These are phyloP conservation scores for Hystrix cristata DNA, from an alignment of 2,113 vertebrate genomes.

Conservation along the genomic window DNA sequence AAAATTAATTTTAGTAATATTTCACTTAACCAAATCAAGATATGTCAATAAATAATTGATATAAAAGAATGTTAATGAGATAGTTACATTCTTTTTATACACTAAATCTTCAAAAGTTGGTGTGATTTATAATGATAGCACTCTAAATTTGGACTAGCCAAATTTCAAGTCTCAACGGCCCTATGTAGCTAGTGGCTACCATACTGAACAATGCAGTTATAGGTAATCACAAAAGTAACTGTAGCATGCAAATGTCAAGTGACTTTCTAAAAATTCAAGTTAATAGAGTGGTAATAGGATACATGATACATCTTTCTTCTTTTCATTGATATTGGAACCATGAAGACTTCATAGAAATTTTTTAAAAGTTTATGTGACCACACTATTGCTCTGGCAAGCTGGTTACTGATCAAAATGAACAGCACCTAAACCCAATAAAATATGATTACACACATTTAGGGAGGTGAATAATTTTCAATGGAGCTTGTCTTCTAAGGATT, in stretches of 20 bases:
- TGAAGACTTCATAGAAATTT: slow-evolving; percentile 7
- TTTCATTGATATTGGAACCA: not conserved
- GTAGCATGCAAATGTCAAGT: not conserved
- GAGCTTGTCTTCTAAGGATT: slow-evolving; percentile 48
- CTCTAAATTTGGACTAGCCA: not conserved
- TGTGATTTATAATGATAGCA: not conserved
- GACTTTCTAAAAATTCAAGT: slow-evolving; percentile 42
- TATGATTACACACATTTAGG: not conserved
- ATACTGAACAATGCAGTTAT: not conserved
- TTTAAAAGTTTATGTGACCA: not conserved
- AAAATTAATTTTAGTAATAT: slow-evolving; percentile 43
- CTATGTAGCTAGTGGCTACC: not conserved
- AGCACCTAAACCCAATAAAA: not conserved
- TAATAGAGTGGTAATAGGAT: not conserved
- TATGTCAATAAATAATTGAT: slow-evolving; percentile 15
- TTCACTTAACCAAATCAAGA: not conserved
- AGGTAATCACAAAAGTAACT: not conserved
- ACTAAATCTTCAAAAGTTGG: not conserved
- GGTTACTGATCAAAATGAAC: not conserved
- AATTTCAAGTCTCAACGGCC: not conserved
- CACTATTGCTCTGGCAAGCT: not conserved
- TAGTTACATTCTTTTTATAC: not conserved
- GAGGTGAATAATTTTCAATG: not conserved
- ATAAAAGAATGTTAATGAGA: not conserved
- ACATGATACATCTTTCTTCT: not conserved